Evolutionary conservation across 2,113 vertebrate genomes (phyloP), one percentile per base, ranked within the genome.

Genomic region (Gopherus evgoodei): DNA sequence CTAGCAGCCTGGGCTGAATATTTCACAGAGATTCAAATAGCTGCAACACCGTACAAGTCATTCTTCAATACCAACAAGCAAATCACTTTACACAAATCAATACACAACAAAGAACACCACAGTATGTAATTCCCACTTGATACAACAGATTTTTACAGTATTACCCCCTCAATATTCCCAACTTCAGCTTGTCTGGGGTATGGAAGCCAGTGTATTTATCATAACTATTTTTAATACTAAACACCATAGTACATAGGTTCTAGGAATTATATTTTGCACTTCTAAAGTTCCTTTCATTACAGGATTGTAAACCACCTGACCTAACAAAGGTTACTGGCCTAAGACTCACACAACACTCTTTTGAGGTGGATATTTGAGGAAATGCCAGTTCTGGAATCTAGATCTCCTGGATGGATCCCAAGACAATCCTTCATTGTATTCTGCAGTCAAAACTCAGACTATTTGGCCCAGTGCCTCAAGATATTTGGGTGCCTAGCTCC

Each of bases 221-320:
- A 87, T 8, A 84, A 81, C 12, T 57, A 81, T 78, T 84, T 76
- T 8, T 10, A 35, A 0, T 56, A 14, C 4, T 87, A 11, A 72
- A 19, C 4, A 3, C 3, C 5, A 79, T 19, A 21, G 3, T 72
- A 44, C 89, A 82, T 83, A 42, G 1, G 2, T 24, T 47, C 54
- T 42, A 29, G 17, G 3, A 44, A 38, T 44, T 4, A 17, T 31
- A 69, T 24, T n/a, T 44, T 79, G 5, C 7, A 11, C 19, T 57
- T 76, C 3, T 19, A 72, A 35, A 25, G 16, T 5, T 54, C 47
- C 83, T 86, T 82, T 11, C 0, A 21, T 42, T 21, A 62, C 4
- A 16, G 19, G 3, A 0, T 2, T 44, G 0, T 49, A 83, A 93
- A 69, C 1, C 0, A 81, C 84, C 84, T 72, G 0, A 81, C 86